Conservation (phyloP, 2,113 vertebrate species). For the Arenaria interpres region DNA sequence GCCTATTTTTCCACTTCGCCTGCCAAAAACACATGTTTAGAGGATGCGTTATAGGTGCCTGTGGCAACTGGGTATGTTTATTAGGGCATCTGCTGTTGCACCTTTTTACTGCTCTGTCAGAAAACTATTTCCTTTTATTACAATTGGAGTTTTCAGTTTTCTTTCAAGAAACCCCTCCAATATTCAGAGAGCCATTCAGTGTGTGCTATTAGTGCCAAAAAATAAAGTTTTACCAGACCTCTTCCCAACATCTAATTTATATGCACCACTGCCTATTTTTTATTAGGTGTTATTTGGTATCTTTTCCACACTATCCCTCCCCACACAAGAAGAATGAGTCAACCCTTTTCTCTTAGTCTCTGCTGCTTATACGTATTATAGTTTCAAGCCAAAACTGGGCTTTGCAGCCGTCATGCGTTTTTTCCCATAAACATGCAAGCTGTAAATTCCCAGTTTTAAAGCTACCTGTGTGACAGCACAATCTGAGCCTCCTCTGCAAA, state of each 20-base stretch:
- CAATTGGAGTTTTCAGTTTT: conserved; percentile 33
- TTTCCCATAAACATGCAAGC: background rate
- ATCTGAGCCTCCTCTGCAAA: background rate
- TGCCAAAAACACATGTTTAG: conserved; percentile 17
- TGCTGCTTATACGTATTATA: background rate
- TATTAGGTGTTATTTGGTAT: conserved; percentile 55
- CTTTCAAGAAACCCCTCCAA: conserved; percentile 39
- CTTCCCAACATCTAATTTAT: conserved; percentile 32
- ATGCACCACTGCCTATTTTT: conserved; percentile 46
- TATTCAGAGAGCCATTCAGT: background rate
- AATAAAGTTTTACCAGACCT: conserved; percentile 19
- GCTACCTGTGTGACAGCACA: background rate
- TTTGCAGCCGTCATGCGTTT: background rate
- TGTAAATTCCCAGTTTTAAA: background rate
- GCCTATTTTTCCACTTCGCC: conserved; percentile 5
- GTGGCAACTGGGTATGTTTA: conserved; percentile 24
- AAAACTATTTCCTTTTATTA: conserved; percentile 41
- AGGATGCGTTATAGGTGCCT: background rate
- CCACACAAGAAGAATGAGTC: conserved; percentile 42
- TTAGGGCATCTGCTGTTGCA: conserved; percentile 23
- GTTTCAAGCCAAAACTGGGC: background rate
- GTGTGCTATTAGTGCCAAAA: background rate
- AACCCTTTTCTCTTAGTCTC: conserved; percentile 16
- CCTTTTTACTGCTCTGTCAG: conserved; percentile 53
- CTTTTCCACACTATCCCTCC: conserved; percentile 51